Evolutionary conservation across 1,140 invertebrate species (phyloP), one percentile per base, ranked within the genome.

Genomic region (Yoshiicerus persimilis): DNA sequence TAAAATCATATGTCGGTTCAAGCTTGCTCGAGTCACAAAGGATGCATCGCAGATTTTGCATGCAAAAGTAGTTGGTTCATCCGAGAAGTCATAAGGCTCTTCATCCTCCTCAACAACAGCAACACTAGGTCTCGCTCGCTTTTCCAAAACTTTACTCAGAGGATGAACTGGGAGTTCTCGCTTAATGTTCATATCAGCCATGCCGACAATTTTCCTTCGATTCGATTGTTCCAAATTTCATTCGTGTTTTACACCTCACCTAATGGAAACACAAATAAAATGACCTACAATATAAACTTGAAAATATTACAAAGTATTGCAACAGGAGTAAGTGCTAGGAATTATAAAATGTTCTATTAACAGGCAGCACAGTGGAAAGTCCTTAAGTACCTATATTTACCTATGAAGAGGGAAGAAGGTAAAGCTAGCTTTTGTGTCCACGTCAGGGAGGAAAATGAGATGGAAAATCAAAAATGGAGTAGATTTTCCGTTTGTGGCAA

Each of bases 1-100:
- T 32, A 88, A n/a, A 32, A 88, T 88, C 62, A 89, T 80, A 38
- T 90, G 89, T 2, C 89, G 84, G 36, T 25, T 41, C 9, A 90
- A 41, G 39, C 89, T 90, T 13, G 62, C 66, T 25, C 62, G 85
- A 16, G 89, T 90, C 16, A 90, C 89, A 86, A 90, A 90, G n/a
- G 84, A 83, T 10, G 87, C 38, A 6, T 47, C 32, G 34, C 89
- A 90, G 16, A 88, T 23, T n/a, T 80, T 16, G 62, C 89, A 90
- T 20, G 89, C 23, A 75, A 89, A 89, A 23, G 83, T 84, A n/a
- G 75, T 80, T 20, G 75, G 75, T 36, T 80, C 75, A 36, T 80
- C 75, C 10, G 75, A 80, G 32, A 36, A 80, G 38, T 80, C 75
- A n/a, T 80, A 80, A 36, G 32, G 13, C n/a, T 80, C 75, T 16